These are phyloP conservation scores for Cherax quadricarinatus DNA, from an alignment of 1,140 invertebrate genomes.

Conservation along the genomic window DNA sequence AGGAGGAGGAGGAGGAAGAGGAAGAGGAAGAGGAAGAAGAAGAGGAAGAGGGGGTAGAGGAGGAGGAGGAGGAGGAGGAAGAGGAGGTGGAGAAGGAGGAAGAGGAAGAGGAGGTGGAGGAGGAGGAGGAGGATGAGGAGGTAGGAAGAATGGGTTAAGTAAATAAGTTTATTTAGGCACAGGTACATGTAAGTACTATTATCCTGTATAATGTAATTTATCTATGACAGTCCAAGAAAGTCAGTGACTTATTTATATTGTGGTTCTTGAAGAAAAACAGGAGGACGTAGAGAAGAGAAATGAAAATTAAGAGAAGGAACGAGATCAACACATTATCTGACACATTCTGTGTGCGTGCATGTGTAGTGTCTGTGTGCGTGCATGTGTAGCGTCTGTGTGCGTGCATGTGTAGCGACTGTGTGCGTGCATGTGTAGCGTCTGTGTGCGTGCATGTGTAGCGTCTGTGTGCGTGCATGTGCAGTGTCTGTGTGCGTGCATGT, in stretches of 20 bases:
- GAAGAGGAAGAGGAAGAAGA: background rate
- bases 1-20: background rate
- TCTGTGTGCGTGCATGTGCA: too few relatives aligned
- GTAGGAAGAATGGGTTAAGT: background rate
- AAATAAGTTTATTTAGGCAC: too few relatives aligned
- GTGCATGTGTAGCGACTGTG: too few relatives aligned
- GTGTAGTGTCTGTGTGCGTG: too few relatives aligned
- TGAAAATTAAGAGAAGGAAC: constrained; percentile 1
- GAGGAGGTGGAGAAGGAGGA: background rate
- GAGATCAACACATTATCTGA: background rate
- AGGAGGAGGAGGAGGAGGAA: background rate
- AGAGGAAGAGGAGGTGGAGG: too few relatives aligned
- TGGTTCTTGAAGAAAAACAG: background rate
- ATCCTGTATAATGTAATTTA: too few relatives aligned
- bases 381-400: too few relatives aligned
- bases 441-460: too few relatives aligned
- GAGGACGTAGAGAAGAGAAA: background rate
- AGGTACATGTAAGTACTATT: too few relatives aligned
- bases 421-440: too few relatives aligned
- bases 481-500: too few relatives aligned
- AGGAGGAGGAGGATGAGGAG: background rate
- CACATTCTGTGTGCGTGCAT: background rate
- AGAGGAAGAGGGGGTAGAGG: background rate
- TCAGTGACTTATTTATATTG: background rate
- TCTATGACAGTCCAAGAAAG: too few relatives aligned